Conservation (phyloP, 1,140 invertebrate species). For the Armadillidium nasatum region DNA sequence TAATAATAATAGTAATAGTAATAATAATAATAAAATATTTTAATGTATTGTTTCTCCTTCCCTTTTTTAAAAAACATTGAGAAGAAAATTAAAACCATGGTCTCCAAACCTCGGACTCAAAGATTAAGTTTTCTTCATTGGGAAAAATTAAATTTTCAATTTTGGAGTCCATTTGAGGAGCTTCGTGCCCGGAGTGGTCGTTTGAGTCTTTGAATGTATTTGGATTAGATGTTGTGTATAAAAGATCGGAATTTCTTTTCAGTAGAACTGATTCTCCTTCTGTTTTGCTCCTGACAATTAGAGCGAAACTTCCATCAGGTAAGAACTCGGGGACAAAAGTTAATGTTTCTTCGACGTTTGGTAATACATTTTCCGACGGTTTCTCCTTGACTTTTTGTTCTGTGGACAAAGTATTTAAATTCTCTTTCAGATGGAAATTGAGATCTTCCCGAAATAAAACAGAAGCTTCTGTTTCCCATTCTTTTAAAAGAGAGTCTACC, state of each 20-base stretch:
- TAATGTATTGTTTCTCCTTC: too few species aligned
- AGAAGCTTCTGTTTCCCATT: background rate
- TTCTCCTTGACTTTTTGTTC: background rate
- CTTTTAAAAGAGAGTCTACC: slow-evolving; percentile 4
- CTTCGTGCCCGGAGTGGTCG: too few species aligned
- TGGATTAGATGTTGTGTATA: background rate
- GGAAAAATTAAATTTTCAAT: too few species aligned
- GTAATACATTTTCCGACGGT: background rate
- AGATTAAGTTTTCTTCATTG: too few species aligned
- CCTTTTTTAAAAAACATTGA: too few species aligned
- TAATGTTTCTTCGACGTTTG: background rate
- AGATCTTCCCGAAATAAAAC: background rate
- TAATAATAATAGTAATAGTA: too few species aligned
- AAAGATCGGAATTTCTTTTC: background rate
- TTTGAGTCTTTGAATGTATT: background rate
- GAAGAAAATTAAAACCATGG: too few species aligned
- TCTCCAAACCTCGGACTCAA: too few species aligned
- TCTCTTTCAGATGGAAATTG: background rate
- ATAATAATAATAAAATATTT: too few species aligned
- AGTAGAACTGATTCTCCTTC: background rate
- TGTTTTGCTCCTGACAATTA: background rate
- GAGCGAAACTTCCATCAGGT: background rate
- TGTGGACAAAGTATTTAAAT: background rate
- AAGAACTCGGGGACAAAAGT: background rate
- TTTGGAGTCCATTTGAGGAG: too few species aligned